phyloP scores from a whole-genome alignment of 2,797 vertebrate species.

The Hylomyscus alleni region DNA sequence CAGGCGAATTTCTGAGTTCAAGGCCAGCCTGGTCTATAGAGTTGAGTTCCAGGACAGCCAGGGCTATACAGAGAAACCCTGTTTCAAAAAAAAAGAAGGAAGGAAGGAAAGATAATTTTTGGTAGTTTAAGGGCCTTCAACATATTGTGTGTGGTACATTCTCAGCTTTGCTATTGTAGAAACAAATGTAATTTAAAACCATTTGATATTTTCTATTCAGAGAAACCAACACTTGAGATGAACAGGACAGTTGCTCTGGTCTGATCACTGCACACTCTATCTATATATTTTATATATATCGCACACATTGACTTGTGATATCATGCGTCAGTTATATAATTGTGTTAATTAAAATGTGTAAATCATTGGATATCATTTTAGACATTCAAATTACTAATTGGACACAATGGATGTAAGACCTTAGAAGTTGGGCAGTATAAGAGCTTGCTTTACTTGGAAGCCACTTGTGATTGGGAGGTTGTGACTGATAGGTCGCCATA shows the following conservation, averaged over 20 bases:
- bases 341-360: not conserved
- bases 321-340: not conserved
- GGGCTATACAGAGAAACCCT: too few species aligned
- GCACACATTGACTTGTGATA: not conserved
- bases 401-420: not conserved
- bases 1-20: too few species aligned
- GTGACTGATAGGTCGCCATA: not conserved
- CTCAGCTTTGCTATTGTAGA: constrained; percentile 53
- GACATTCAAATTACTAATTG: not conserved
- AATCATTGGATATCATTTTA: not conserved
- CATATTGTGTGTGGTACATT: constrained; percentile 51
- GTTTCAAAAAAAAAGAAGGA: too few species aligned
- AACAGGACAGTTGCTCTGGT: not conserved
- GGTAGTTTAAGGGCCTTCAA: constrained; percentile 58
- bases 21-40: too few species aligned
- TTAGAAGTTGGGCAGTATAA: constrained; percentile 51
- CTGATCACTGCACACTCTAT: not conserved
- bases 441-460: constrained; percentile 1
- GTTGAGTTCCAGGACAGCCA: too few species aligned
- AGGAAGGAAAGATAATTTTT: constrained; percentile 43
- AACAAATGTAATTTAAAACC: constrained; percentile 59
- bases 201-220: not conserved
- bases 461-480: not conserved
- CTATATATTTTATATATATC: not conserved
- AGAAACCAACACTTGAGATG: not conserved